These are phyloP conservation scores for Seira ritae DNA, from an alignment of 2,888 invertebrate genomes.

Conservation along the genomic window DNA sequence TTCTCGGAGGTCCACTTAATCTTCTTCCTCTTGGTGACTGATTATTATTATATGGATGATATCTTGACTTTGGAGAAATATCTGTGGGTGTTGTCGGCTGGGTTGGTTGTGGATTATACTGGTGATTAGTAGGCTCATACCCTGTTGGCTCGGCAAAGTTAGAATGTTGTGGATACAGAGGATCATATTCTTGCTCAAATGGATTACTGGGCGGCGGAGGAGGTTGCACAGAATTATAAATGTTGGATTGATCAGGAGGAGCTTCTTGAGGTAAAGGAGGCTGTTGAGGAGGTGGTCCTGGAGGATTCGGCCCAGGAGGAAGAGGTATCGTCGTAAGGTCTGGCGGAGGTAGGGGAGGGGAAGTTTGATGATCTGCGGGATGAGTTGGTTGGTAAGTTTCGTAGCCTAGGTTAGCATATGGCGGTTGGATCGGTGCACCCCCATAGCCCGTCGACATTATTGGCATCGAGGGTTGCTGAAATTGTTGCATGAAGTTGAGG, in stretches of 20 bases:
- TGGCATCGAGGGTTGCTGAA: constrained; percentile 50
- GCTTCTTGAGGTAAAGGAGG: constrained; percentile 45
- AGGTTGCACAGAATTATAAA: constrained; percentile 33
- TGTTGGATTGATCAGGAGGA: constrained; percentile 37
- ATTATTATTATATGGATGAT: constrained; percentile 59
- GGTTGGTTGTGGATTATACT: constrained; percentile 34
- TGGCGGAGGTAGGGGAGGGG: constrained; percentile 46
- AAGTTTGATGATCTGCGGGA: constrained; percentile 40
- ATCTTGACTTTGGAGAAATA: constrained; percentile 30
- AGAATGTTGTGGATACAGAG: constrained; percentile 42
- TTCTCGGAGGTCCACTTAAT: constrained; percentile 27
- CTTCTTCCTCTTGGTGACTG: constrained; percentile 36
- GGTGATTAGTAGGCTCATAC: constrained; percentile 36
- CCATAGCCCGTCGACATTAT: constrained; percentile 54
- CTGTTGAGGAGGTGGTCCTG: constrained; percentile 53
- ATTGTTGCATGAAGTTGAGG: constrained; percentile 48
- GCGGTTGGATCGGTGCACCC: constrained; percentile 30
- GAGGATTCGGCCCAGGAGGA: constrained; percentile 58
- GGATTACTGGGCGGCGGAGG: constrained; percentile 51
- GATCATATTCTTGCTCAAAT: constrained; percentile 38
- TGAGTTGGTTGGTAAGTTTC: constrained; percentile 53
- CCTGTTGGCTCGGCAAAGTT: constrained; percentile 42
- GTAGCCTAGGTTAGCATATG: constrained; percentile 43
- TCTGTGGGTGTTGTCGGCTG: constrained; percentile 39
- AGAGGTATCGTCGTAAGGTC: constrained; percentile 67